Evolutionary conservation across 1,140 invertebrate genomes (phyloP).

Genomic region (Nomia melanderi): DNA sequence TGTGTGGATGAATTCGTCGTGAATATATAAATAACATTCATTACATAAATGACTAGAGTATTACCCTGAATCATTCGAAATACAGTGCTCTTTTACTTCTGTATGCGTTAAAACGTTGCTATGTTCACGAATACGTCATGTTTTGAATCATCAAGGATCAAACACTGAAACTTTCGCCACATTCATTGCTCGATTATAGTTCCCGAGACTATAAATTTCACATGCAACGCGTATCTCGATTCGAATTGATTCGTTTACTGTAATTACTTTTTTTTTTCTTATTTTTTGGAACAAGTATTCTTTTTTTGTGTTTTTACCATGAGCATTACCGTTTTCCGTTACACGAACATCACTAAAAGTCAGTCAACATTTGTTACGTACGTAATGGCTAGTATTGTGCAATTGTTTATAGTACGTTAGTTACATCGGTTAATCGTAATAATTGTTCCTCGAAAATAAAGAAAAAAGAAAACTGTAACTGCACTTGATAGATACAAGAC

Average conservation of each 20-base stretch:
- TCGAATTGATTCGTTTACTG: not conserved
- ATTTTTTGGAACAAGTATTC: not conserved
- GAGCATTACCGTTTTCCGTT: conserved; percentile 24
- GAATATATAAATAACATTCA: conserved; percentile 38
- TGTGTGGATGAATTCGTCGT: conserved; percentile 31
- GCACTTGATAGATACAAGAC: not conserved
- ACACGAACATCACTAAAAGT: conserved; percentile 43
- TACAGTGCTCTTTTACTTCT: conserved; percentile 4
- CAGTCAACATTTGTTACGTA: conserved; percentile 51
- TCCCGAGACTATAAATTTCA: not conserved
- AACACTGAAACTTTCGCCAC: not conserved
- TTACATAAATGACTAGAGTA: conserved; percentile 48
- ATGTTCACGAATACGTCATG: not conserved
- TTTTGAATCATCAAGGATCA: not conserved
- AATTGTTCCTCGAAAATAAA: not conserved
- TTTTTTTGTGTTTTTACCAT: not conserved
- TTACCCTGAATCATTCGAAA: conserved; percentile 36
- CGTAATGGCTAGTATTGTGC: conserved; percentile 60
- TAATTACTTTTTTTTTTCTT: not conserved
- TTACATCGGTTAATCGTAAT: conserved; percentile 37
- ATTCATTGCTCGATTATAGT: not conserved
- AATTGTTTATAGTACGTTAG: conserved; percentile 42
- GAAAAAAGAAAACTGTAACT: conserved; percentile 24
- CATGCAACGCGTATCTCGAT: not conserved
- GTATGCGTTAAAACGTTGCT: not conserved